A percentile compares a stretch with the other conserved stretches of the same genome.
phyloP scores from a whole-genome alignment of 1,140 invertebrate genomes.

The Contarinia nasturtii region DNA sequence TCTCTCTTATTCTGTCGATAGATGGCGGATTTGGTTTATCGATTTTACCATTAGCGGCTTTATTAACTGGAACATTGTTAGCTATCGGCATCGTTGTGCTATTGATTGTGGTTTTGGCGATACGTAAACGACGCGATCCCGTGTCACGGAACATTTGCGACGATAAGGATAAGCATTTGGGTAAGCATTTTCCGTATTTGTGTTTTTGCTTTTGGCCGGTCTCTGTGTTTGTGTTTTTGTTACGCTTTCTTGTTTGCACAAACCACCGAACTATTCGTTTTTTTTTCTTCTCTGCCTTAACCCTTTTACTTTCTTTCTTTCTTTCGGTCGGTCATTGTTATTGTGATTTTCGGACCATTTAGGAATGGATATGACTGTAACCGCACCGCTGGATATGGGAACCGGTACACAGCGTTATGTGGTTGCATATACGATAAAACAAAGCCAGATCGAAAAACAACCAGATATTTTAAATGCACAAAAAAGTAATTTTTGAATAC shows the following conservation, averaged over 20 bases:
- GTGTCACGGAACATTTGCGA: slow-evolving; percentile 17
- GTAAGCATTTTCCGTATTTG: slow-evolving; percentile 15
- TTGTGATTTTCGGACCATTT: neutral
- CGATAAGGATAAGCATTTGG: slow-evolving; percentile 32
- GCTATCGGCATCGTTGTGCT: slow-evolving; percentile 39
- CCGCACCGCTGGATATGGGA: slow-evolving; percentile 30
- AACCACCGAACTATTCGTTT: slow-evolving; percentile 3
- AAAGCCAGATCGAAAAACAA: slow-evolving; percentile 25
- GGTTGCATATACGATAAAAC: slow-evolving; percentile 35
- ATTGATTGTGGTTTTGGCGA: slow-evolving; percentile 35
- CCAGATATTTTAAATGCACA: slow-evolving; percentile 26
- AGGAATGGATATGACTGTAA: slow-evolving; percentile 26
- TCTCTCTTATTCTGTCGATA: slow-evolving; percentile 10
- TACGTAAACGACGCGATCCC: slow-evolving; percentile 24
- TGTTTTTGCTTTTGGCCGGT: neutral
- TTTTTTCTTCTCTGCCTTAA: slow-evolving; percentile 1
- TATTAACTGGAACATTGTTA: slow-evolving; percentile 36
- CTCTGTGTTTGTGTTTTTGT: neutral
- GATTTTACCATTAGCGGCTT: slow-evolving; percentile 36
- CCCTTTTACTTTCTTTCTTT: neutral
- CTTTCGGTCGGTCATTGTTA: neutral
- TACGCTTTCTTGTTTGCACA: neutral
- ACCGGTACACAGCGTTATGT: slow-evolving; percentile 36
- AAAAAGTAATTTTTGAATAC: slow-evolving; percentile 13
- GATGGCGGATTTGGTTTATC: slow-evolving; percentile 36